These are phyloP conservation scores for Bhutanitis thaidina DNA, from an alignment of 2,888 invertebrate species.

Conservation along the genomic window DNA sequence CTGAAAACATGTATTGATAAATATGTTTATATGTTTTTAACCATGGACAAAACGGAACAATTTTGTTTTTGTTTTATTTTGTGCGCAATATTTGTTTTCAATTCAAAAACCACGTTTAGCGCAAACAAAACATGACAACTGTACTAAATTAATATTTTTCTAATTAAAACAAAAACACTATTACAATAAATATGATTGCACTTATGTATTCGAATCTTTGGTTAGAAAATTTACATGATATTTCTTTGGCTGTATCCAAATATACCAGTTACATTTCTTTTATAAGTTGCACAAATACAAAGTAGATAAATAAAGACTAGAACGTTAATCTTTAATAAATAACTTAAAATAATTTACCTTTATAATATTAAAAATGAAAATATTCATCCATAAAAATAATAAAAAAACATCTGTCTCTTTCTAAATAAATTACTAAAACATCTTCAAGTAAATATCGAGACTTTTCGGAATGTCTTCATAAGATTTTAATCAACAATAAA, in stretches of 20 bases:
- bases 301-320: constrained; percentile 18
- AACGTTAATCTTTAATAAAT: constrained; percentile 3
- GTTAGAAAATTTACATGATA: constrained; percentile 9
- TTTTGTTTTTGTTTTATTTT: constrained; percentile 8
- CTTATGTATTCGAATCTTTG: constrained; percentile 21
- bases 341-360: constrained; percentile 14
- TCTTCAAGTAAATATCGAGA: too few relatives aligned
- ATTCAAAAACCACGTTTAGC: constrained; percentile 3
- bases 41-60: constrained; percentile 5
- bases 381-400: background rate
- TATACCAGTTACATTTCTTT: background rate
- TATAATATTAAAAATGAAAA: constrained; percentile 16
- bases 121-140: constrained; percentile 5
- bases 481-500: too few relatives aligned
- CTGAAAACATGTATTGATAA: constrained; percentile 3
- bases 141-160: background rate
- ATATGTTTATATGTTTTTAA: constrained; percentile 2
- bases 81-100: constrained; percentile 12
- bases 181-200: constrained; percentile 19
- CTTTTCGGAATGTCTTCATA: too few relatives aligned
- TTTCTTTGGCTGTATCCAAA: constrained; percentile 8
- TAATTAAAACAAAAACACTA: background rate
- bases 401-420: background rate
- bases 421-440: too few relatives aligned
- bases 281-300: background rate